phyloP scores from a whole-genome alignment of 2,113 vertebrate species.

The Empidonax alnorum region DNA sequence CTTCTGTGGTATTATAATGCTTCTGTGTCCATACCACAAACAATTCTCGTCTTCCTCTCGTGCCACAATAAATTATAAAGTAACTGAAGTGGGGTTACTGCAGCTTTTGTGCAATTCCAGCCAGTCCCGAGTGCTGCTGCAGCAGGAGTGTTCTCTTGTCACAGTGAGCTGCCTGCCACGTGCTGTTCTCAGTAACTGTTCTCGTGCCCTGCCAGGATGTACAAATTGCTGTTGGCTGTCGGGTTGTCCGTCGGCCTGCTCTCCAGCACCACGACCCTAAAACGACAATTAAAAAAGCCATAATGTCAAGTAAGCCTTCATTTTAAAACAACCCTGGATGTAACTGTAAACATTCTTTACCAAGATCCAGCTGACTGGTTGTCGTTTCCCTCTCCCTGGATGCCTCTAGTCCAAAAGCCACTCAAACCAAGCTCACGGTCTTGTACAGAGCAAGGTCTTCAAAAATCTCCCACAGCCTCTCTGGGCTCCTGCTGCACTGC shows the following conservation, averaged over 20 bases:
- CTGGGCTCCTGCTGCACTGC: not conserved
- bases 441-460: not conserved
- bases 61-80: slow-evolving; percentile 88
- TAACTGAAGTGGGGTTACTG: slow-evolving; percentile 48
- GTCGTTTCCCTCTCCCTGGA: not conserved
- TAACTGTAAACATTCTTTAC: not conserved
- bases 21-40: slow-evolving; percentile 78
- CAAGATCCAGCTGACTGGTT: not conserved
- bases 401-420: not conserved
- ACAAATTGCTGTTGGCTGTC: slow-evolving; percentile 97
- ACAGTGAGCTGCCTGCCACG: not conserved
- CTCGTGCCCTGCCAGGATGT: slow-evolving; percentile 98
- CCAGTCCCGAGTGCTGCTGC: slow-evolving; percentile 53
- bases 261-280: slow-evolving; percentile 96
- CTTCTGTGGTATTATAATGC: slow-evolving; percentile 82
- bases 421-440: not conserved
- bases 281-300: not conserved
- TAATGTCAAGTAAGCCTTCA: not conserved
- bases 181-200: slow-evolving; percentile 93
- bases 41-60: slow-evolving; percentile 75
- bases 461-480: not conserved
- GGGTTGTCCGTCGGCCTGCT: slow-evolving; percentile 97
- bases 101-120: slow-evolving; percentile 66
- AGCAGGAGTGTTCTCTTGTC: slow-evolving; percentile 62
- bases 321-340: not conserved